Evolutionary conservation across 1,140 invertebrate species (phyloP).

Genomic region (Brachionus manjavacas): DNA sequence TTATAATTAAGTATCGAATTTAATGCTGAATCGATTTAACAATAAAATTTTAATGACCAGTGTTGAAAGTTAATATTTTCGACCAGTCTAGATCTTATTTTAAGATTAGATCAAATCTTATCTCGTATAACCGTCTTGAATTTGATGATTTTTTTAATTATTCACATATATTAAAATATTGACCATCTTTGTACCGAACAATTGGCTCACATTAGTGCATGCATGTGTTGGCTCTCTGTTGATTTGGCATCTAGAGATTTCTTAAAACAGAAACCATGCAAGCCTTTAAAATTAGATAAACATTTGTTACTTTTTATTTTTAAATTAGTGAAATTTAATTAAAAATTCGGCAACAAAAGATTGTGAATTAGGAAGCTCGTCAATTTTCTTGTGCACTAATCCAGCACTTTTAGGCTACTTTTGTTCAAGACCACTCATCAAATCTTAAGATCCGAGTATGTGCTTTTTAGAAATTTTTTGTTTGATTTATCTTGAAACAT

Average conservation of each 20-base stretch:
- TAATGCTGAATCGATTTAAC: neutral
- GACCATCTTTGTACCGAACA: neutral
- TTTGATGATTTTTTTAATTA: neutral
- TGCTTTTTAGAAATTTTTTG: neutral
- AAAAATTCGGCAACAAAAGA: neutral
- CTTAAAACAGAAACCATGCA: neutral
- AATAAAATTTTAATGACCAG: slow-evolving; percentile 6
- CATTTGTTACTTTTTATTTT: neutral
- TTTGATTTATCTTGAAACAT: neutral
- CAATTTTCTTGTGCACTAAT: neutral
- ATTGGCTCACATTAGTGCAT: neutral
- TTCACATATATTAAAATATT: neutral
- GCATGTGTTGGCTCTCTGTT: neutral
- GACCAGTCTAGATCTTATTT: neutral
- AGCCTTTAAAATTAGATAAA: neutral
- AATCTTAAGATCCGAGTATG: neutral
- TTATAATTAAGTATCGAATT: neutral
- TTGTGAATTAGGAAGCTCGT: neutral
- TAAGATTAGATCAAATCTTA: neutral
- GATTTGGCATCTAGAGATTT: neutral
- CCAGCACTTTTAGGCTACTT: neutral
- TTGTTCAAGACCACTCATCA: neutral
- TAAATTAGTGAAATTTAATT: neutral
- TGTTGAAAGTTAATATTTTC: neutral
- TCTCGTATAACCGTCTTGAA: neutral